Percentiles rank a stretch among this genome's conserved stretches.
phyloP scores from a whole-genome alignment of 2,888 invertebrate genomes.

The Lasioglossum villosulum region DNA sequence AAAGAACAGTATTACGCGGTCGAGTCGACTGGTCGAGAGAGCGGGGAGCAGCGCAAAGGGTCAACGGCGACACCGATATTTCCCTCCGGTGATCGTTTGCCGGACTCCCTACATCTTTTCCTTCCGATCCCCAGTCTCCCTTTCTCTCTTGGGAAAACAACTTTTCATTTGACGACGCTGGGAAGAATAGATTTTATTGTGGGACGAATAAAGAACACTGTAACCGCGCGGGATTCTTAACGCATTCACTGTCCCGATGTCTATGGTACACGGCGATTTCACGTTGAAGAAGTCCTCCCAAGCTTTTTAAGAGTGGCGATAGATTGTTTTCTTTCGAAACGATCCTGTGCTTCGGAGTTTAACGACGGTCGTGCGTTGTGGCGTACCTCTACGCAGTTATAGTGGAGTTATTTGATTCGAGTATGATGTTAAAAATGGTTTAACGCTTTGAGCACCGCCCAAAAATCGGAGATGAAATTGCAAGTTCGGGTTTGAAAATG shows the following conservation, averaged over 20 bases:
- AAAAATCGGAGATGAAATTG: not conserved
- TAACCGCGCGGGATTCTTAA: constrained; percentile 1
- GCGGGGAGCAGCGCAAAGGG: not conserved
- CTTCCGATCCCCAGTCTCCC: not conserved
- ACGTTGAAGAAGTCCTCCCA: not conserved
- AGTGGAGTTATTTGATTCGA: not conserved
- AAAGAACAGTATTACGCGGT: not conserved
- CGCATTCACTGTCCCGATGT: not conserved
- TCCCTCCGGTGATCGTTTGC: not conserved
- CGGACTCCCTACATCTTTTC: not conserved
- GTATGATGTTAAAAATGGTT: not conserved
- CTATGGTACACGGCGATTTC: not conserved
- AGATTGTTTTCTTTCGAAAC: not conserved
- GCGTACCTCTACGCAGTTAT: not conserved
- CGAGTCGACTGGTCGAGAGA: not conserved
- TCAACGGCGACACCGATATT: constrained; percentile 10
- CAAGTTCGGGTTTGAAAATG: not conserved
- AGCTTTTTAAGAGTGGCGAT: not conserved
- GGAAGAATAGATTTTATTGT: not conserved
- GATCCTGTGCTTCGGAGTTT: not conserved
- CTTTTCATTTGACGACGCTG: not conserved
- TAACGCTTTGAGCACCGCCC: not conserved
- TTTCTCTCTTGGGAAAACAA: not conserved
- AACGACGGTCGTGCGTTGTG: not conserved
- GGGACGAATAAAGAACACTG: not conserved